Evolutionary conservation across 2,888 invertebrate species (phyloP), one percentile per base, ranked within the genome.

Genomic region (Lepeophtheirus nordmannii): DNA sequence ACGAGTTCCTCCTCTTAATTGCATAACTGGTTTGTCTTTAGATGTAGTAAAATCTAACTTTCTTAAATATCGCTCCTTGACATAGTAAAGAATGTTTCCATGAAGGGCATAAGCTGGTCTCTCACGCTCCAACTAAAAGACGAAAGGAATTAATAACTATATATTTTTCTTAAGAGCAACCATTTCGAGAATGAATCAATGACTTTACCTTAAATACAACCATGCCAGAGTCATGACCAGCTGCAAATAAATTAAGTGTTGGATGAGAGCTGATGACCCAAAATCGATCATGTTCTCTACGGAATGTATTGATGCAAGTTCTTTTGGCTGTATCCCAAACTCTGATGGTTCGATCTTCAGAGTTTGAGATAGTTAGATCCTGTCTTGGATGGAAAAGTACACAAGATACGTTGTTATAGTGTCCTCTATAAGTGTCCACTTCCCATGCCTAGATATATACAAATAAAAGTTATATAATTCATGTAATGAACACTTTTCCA

Each of bases 321-420:
- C 94, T 82, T 76, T 94, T 94, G 10, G 88, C 86, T 88, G 97
- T 89, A 76, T 98, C 97, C 98, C 98, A 98, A 1, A 99, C 93
- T 1, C 97, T 82, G 71, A 98, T 93, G 74, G 89, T 91, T 76
- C 90, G 93, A 78, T 98, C 97, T 77, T 98, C 98, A 20, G 96
- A 89, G 78, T 98, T 97, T 40, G 93, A 93, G 58, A 99, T 79
- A 69, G 99, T 90, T 39, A 97, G 80, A 74, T 99, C 98, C 75
- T 96, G 92, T 20, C 93, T 82, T 0, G 98, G 96, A 78, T 98
- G 97, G 79, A 98, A 98, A 58, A 94, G 77, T 0, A 89, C 93
- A 74, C 96, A 96, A 0, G 96, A 97, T 1, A 98, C 97, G 76
- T 99, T 99, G 80, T 97, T 94, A 80, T 97, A 98, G 76, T 98